Base-by-base conservation (phyloP, 2,113 vertebrate genomes). In the Genyomyrus donnyi region DNA sequence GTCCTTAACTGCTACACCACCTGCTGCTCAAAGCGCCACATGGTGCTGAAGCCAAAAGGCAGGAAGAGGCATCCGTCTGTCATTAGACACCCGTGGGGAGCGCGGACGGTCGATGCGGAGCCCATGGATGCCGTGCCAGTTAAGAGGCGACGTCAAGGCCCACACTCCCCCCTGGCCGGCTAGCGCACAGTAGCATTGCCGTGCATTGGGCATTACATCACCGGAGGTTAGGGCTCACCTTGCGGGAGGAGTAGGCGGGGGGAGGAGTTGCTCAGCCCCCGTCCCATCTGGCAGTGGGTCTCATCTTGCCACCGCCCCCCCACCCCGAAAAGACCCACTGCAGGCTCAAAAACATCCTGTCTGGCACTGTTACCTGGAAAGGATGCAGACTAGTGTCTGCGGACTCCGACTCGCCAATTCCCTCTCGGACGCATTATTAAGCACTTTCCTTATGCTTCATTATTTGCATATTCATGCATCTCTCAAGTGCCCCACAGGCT, bases 311-410 rank as follows among this genome's bases (percentile, higher is more conserved):
- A 0, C 52, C 52, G 17, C 39, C 35, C 8, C 77, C 27, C 4
- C 46, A 8, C 52, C 11, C 52, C 31, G 0, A 58, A 35, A n/a
- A 24, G 13, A 21, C 53, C 52, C 80, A 58, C 24, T 53, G 52
- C 52, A 31, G 13, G 58, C 50, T 89, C 77, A 89, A 89, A 80
- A 89, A 89, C 89, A 89, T 89, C 89, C 89, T 89, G 89, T 62
- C 77, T 89, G 89, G 80, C 80, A 58, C 19, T 42, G 13, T 46
- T n/a, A 35, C 89, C 89, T 88, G 87, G 53, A 58, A 19, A 39
- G 70, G 70, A 77, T 77, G 70, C 70, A 77, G 70, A 39, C 35
- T 39, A 39, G 31, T 66, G 31, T 77, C 70, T 77, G 70, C 0
- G 31, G 35, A 1, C 27, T 35, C 15, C 2, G 31, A 77, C 35